Percentiles rank a stretch among this genome's conserved stretches.
Conservation (phyloP, 2,797 vertebrate species). For the Mormyrops boulengeri region DNA sequence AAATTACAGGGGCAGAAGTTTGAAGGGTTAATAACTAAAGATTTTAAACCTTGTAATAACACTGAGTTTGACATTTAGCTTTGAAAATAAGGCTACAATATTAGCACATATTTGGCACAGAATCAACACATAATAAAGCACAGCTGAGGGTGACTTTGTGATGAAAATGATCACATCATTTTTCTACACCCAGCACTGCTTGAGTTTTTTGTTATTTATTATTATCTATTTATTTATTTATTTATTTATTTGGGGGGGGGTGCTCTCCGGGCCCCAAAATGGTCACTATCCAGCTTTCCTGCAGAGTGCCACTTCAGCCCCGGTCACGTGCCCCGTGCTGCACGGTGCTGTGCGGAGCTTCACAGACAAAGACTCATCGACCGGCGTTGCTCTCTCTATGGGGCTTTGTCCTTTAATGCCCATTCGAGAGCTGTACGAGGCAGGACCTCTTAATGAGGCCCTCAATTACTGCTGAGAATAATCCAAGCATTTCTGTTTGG, state of each 20-base stretch:
- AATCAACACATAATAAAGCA: background rate
- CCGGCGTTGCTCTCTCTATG: background rate
- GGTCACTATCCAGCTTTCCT: background rate
- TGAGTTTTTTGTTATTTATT: background rate
- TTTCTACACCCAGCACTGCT: background rate
- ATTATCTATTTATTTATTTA: too few species aligned
- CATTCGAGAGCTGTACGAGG: background rate
- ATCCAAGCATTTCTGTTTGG: background rate
- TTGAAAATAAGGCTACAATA: background rate
- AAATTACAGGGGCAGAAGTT: background rate
- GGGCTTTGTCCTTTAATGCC: background rate
- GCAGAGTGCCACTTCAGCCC: background rate
- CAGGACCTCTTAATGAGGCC: background rate
- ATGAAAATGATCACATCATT: background rate
- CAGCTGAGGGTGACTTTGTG: background rate
- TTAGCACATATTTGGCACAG: background rate
- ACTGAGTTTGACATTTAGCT: background rate
- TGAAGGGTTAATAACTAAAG: background rate
- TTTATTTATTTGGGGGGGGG: background rate
- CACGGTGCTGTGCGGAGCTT: background rate
- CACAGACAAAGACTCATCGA: background rate
- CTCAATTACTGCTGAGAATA: background rate
- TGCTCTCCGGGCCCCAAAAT: background rate
- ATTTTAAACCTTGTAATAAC: background rate
- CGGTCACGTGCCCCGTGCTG: background rate